Conservation (phyloP, 2,797 vertebrate genomes). For the Miichthys miiuy region DNA sequence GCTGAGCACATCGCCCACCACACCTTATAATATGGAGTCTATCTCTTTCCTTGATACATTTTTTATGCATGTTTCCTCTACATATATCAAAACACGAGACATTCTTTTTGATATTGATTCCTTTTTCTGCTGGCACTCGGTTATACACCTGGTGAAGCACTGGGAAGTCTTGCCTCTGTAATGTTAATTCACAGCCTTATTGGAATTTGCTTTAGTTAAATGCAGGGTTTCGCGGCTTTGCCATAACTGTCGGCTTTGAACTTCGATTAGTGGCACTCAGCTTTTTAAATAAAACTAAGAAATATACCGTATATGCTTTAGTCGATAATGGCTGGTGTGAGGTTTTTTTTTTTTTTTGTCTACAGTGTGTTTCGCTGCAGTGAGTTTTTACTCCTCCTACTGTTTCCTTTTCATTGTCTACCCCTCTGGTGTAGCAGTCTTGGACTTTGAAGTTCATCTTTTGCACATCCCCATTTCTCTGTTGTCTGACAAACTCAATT, state of each 20-base stretch:
- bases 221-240: slow-evolving; percentile 18
- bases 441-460: slow-evolving; percentile 68
- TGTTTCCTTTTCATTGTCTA: slow-evolving; percentile 46
- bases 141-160: slow-evolving; percentile 40
- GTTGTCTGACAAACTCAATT: slow-evolving; percentile 70
- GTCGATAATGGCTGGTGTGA: slow-evolving; percentile 28
- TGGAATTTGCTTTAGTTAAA: slow-evolving; percentile 46
- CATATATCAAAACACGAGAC: slow-evolving; percentile 61
- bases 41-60: slow-evolving; percentile 46
- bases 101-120: slow-evolving; percentile 67
- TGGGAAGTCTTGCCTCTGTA: slow-evolving; percentile 35
- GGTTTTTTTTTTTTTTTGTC: slow-evolving; percentile 50
- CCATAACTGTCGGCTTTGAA: slow-evolving; percentile 38
- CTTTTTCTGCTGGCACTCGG: slow-evolving; percentile 43
- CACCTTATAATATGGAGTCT: slow-evolving; percentile 29
- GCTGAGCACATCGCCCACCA: slow-evolving; percentile 3
- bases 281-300: slow-evolving; percentile 35
- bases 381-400: slow-evolving; percentile 32
- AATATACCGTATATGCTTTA: slow-evolving; percentile 16
- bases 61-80: slow-evolving; percentile 59
- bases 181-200: slow-evolving; percentile 59
- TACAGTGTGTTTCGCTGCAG: slow-evolving; percentile 25
- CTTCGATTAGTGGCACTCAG: slow-evolving; percentile 43
- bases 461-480: slow-evolving; percentile 50
- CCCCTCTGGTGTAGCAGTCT: slow-evolving; percentile 39